Evolutionary conservation across 2,113 vertebrate genomes (phyloP), one percentile per base, ranked within the genome.

Genomic region (Ploceus nigricollis): DNA sequence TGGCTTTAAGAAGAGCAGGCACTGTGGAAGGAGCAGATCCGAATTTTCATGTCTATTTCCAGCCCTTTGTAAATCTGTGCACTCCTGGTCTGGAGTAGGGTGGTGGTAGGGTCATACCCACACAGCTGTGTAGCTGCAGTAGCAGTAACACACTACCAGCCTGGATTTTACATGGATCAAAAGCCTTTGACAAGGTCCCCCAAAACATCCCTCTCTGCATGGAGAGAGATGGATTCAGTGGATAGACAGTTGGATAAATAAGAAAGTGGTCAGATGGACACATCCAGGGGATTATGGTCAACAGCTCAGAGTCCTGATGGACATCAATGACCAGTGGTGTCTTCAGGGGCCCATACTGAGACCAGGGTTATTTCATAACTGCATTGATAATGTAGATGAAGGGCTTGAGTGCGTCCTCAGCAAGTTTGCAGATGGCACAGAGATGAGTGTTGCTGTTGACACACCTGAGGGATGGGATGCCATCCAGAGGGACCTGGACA

Each of bases 121-220:
- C 0, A 0, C 2, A 12, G 23, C n/a, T 2, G 1, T 35, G 54
- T 19, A 57, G 42, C 25, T 87, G 28, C 1, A 0, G 18, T 10
- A 44, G 33, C 33, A 71, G 28, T 20, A 57, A 35, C 2, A 3
- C 1, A 0, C 19, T 24, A 5, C 27, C 15, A 51, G 35, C 39
- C 45, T 56, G 45, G 40, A 33, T 58, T 73, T 51, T 30, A 48
- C 22, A 20, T 14, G 54, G 64, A 48, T 48, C 7, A 42, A 83
- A 90, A 48, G 40, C 31, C 56, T 56, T 48, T 69, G 48, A 42
- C 12, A 37, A 11, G 12, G 54, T 76, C 25, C 21, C 20, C 12
- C 47, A 54, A 44, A 68, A 54, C 18, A 69, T 23, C 48, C 47
- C 27, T 42, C 47, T 56, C 12, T 69, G 63, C 22, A 42, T 76